Evolutionary conservation across 2,797 vertebrate genomes (phyloP).

Genomic region (Echiichthys vipera): DNA sequence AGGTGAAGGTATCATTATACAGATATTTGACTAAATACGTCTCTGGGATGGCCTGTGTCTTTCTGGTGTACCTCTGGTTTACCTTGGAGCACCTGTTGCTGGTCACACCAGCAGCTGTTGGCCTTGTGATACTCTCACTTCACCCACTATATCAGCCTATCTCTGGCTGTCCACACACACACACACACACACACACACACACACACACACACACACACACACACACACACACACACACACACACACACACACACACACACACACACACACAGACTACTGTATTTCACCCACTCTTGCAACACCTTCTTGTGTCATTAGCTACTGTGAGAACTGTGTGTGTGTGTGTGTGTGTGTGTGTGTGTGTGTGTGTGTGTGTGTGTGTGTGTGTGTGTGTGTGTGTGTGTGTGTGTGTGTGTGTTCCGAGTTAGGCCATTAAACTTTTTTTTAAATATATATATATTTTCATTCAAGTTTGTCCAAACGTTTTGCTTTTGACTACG

Average conservation of each 20-base stretch:
- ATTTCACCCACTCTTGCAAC: conserved; percentile 29
- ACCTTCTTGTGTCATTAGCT: conserved; percentile 14
- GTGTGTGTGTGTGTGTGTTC: not conserved
- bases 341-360: not conserved
- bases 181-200: not conserved
- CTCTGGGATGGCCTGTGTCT: not conserved
- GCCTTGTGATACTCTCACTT: conserved; percentile 62
- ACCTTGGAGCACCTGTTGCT: conserved; percentile 67
- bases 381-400: no score
- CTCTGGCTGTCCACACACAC: not conserved
- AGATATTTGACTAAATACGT: conserved; percentile 2
- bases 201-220: conserved; percentile 7
- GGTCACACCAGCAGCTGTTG: conserved; percentile 72
- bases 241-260: not conserved
- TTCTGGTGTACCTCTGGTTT: conserved; percentile 43
- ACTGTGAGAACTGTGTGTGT: not conserved
- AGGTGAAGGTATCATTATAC: conserved; percentile 4
- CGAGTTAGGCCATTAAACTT: no score
- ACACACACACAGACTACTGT: conserved; percentile 10
- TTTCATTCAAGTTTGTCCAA: no score
- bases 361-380: not conserved
- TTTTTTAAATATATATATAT: no score
- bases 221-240: conserved; percentile 15
- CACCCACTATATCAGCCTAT: conserved; percentile 25
- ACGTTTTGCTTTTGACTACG: no score